phyloP scores from a whole-genome alignment of 2,888 invertebrate species.

The Synanthedon andrenaeformis region DNA sequence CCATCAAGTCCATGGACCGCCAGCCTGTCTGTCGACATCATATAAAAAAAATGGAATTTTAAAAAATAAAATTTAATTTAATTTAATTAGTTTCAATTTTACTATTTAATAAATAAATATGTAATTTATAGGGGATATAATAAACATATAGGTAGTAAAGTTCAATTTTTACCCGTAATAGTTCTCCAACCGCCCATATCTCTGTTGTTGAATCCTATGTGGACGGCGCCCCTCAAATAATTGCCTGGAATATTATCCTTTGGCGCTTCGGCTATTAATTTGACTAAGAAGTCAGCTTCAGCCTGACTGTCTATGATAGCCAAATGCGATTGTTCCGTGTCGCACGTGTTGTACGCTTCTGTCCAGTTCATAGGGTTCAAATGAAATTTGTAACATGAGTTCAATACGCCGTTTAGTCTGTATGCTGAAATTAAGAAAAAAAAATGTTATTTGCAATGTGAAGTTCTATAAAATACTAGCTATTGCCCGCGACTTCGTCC shows the following conservation, averaged over 20 bases:
- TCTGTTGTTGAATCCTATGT: conserved; percentile 15
- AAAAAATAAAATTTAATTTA: too few relatives aligned
- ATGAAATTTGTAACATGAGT: conserved; percentile 48
- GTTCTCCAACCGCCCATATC: conserved; percentile 26
- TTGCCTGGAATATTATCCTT: conserved; percentile 23
- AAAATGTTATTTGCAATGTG: not conserved
- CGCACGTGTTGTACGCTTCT: conserved; percentile 35
- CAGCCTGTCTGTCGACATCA: too few relatives aligned
- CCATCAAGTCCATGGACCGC: too few relatives aligned
- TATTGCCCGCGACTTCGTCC: too few relatives aligned
- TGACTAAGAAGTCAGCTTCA: conserved; percentile 27
- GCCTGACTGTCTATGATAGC: conserved; percentile 35
- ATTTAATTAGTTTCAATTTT: too few relatives aligned
- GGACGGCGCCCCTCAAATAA: conserved; percentile 11
- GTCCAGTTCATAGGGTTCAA: conserved; percentile 35
- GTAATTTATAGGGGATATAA: too few relatives aligned
- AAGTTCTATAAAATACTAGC: too few relatives aligned
- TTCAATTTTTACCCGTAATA: conserved; percentile 22
- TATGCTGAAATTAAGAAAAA: conserved; percentile 33
- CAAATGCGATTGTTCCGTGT: conserved; percentile 36
- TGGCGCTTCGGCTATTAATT: conserved; percentile 21
- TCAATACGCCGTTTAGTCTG: conserved; percentile 19
- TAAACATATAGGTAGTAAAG: too few relatives aligned
- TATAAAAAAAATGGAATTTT: too few relatives aligned
- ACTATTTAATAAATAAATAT: too few relatives aligned